A percentile compares a stretch with the other conserved stretches of the same genome.
phyloP scores from a whole-genome alignment of 2,888 invertebrate species.

The Platynereis dumerilii region DNA sequence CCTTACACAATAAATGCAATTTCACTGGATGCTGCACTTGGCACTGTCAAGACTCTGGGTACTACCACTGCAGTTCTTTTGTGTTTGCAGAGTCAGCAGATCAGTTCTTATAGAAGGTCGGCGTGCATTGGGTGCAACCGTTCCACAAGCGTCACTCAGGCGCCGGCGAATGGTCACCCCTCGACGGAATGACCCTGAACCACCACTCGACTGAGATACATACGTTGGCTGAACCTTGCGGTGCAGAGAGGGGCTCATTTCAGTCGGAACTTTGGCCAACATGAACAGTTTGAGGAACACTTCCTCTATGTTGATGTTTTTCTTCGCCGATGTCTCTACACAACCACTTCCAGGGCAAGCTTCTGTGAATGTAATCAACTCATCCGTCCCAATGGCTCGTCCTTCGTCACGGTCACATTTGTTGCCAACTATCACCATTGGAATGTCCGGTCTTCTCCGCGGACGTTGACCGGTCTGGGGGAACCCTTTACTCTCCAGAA shows the following conservation, averaged over 20 bases:
- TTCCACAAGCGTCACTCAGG: constrained; percentile 85
- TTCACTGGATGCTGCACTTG: constrained; percentile 1
- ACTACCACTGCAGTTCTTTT: not conserved
- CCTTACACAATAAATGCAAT: too few species aligned
- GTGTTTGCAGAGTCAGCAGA: constrained; percentile 82
- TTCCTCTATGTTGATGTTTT: constrained; percentile 81
- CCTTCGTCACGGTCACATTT: constrained; percentile 81
- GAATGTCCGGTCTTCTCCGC: constrained; percentile 53
- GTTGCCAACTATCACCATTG: constrained; percentile 87
- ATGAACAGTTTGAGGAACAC: constrained; percentile 84
- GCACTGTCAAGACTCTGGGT: constrained; percentile 1
- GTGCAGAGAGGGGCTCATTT: constrained; percentile 86
- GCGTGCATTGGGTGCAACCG: constrained; percentile 85
- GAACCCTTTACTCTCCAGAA: constrained; percentile 54
- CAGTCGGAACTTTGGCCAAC: constrained; percentile 81
- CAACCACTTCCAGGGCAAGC: constrained; percentile 80
- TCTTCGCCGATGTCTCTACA: constrained; percentile 84
- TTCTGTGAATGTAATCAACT: constrained; percentile 72
- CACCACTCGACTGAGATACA: constrained; percentile 4
- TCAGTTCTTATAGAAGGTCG: constrained; percentile 88
- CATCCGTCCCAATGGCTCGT: constrained; percentile 77
- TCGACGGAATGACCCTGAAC: constrained; percentile 12
- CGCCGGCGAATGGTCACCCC: constrained; percentile 80
- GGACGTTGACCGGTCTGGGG: constrained; percentile 53
- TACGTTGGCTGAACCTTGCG: constrained; percentile 67